These are phyloP conservation scores for Aleiodes alternator DNA, from an alignment of 2,888 invertebrate species.

Conservation along the genomic window DNA sequence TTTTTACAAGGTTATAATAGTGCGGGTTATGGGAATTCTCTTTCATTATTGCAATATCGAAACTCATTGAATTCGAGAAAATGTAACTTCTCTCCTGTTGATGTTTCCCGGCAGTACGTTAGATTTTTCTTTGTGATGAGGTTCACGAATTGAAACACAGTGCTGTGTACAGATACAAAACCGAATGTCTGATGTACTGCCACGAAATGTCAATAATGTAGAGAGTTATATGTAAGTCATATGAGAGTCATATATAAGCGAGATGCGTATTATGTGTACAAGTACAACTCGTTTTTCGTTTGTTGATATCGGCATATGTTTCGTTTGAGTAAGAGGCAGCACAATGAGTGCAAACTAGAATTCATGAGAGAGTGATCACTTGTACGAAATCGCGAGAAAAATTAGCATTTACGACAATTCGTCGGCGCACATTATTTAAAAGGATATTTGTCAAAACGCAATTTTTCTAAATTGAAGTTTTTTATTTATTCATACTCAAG, in stretches of 20 bases:
- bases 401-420: constrained; percentile 10
- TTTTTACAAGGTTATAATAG: constrained; percentile 27
- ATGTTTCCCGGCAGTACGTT: constrained; percentile 29
- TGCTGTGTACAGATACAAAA: constrained; percentile 33
- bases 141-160: constrained; percentile 30
- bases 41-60: constrained; percentile 26
- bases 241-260: constrained; percentile 8
- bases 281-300: background rate
- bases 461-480: background rate
- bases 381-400: constrained; percentile 13
- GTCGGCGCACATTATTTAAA: constrained; percentile 19
- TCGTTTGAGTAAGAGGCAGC: background rate
- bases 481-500: background rate
- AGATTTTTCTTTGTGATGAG: constrained; percentile 36
- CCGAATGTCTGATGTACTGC: constrained; percentile 30
- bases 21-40: constrained; percentile 33
- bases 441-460: constrained; percentile 24
- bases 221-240: constrained; percentile 22
- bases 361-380: constrained; percentile 8
- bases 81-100: background rate
- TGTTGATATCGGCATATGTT: too few relatives aligned
- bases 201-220: constrained; percentile 36
- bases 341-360: constrained; percentile 1
- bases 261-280: constrained; percentile 37
- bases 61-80: constrained; percentile 9